Evolutionary conservation across 2,888 invertebrate genomes (phyloP).

Genomic region (Nephrotoma flavescens): DNA sequence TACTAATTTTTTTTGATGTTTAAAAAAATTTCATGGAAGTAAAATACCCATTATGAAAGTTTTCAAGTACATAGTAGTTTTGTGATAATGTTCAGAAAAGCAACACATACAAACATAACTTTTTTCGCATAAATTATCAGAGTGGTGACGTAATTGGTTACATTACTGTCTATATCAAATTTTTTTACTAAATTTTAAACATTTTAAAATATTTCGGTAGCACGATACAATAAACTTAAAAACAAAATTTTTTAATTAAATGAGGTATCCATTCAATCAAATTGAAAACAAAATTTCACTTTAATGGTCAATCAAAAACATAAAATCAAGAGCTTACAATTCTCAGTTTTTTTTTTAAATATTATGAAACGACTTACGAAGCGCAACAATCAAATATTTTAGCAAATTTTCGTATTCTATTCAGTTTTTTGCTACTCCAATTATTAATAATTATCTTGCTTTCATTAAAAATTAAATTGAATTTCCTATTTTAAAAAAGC

Average conservation of each 20-base stretch:
- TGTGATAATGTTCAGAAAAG: too few relatives aligned
- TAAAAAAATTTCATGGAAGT: too few relatives aligned
- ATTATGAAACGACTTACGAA: background rate
- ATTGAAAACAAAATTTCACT: background rate
- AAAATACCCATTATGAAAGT: too few relatives aligned
- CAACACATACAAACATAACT: too few relatives aligned
- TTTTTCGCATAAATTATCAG: too few relatives aligned
- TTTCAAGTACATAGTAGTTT: too few relatives aligned
- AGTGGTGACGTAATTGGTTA: too few relatives aligned
- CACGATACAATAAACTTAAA: too few relatives aligned
- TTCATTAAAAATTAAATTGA: background rate
- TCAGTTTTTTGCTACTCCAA: background rate
- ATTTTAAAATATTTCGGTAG: too few relatives aligned
- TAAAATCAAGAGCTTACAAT: background rate
- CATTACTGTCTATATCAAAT: too few relatives aligned
- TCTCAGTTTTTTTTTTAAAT: background rate
- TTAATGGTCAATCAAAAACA: background rate
- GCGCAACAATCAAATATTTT: background rate
- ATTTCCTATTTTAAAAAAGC: background rate
- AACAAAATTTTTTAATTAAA: background rate
- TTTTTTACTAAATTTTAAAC: too few relatives aligned
- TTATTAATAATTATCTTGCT: background rate
- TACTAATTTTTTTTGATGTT: too few relatives aligned
- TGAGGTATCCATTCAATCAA: background rate
- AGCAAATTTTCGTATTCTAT: background rate